Base-by-base conservation (phyloP, 2,888 invertebrate species). In the Ormyrus nitidulus region DNA sequence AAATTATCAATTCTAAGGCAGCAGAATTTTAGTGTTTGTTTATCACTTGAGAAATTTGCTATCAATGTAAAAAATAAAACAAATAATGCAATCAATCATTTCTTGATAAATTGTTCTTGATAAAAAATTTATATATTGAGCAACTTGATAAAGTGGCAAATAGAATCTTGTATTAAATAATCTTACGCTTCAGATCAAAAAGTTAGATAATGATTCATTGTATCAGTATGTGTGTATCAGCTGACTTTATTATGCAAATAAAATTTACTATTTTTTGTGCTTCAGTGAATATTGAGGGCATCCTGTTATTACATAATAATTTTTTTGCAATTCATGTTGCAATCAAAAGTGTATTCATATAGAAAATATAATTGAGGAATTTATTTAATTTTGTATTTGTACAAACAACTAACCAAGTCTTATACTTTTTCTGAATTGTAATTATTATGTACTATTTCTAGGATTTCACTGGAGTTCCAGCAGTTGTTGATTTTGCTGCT, bases 401-500 rank as follows among this genome's bases (percentile, higher is more conserved):
- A 34, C 34, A 34, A 34, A 34, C 34, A 34, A 34, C 34, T 34
- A 34, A 34, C 34, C 4, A 34, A 34, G 34, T 34, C 4, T 4
- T 34, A 34, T 2, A 34, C 34, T 34, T 34, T 34, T 34, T 34
- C 34, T 56, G 13, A 46, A 13, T 9, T 48, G 8, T 74, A 62
- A 76, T 49, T 69, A 48, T 46, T 73, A 53, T 46, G 2, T 19
- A 48, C 69, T 65, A 4, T 53, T 68, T 66, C 9, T 13, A 97
- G 96, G 97, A 97, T 89, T 94, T 97, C 83, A 99, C 99, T 11
- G 99, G 99, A 4, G 99, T 99, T 0, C 99, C 99, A 0, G 99
- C 98, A 0, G 98, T 99, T 46, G 99, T 99, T 0, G 99, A 99
- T 91, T 98, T 99, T 92, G 99, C 99, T 11, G 98, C 98, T 0